Percentiles rank a stretch among this genome's conserved stretches.
These are phyloP conservation scores for Onychomys arenicola DNA, from an alignment of 2,797 vertebrate genomes.

Conservation along the genomic window DNA sequence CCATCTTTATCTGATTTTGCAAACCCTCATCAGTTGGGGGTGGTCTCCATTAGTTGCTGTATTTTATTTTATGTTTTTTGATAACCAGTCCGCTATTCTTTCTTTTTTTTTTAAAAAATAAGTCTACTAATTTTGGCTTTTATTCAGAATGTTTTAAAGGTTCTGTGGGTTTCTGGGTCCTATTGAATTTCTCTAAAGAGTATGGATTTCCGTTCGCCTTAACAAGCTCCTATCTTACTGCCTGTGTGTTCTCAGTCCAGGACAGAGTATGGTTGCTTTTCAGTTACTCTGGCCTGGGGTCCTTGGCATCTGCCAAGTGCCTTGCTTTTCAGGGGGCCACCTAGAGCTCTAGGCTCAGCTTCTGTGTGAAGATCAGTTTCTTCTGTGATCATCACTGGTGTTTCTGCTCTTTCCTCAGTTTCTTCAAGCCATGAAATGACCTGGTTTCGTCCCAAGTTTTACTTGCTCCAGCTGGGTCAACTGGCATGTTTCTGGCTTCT, in stretches of 20 bases:
- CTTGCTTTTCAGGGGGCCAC: not conserved
- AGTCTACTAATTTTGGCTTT: constrained; percentile 32
- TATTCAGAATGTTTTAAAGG: not conserved
- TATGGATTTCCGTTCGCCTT: not conserved
- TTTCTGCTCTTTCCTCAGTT: not conserved
- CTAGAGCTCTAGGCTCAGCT: not conserved
- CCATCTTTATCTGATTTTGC: not conserved
- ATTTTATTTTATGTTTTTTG: not conserved
- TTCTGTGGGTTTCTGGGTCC: not conserved
- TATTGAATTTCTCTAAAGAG: not conserved
- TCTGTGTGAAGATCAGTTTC: not conserved
- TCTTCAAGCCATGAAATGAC: not conserved
- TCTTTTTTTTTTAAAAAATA: not conserved
- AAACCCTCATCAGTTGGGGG: not conserved
- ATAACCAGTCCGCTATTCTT: not conserved
- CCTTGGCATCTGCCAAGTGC: no score
- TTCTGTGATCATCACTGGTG: not conserved
- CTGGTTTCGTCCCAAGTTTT: constrained; percentile 14
- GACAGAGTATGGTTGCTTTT: not conserved
- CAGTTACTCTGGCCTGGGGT: not conserved
- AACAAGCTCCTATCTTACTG: not conserved
- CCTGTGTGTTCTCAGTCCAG: not conserved
- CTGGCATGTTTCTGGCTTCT: not conserved
- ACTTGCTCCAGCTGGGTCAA: not conserved
- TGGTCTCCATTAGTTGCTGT: not conserved